A percentile compares a stretch with the other conserved stretches of the same genome.
Conservation (phyloP, 2,113 vertebrate genomes). For the Miniopterus natalensis region DNA sequence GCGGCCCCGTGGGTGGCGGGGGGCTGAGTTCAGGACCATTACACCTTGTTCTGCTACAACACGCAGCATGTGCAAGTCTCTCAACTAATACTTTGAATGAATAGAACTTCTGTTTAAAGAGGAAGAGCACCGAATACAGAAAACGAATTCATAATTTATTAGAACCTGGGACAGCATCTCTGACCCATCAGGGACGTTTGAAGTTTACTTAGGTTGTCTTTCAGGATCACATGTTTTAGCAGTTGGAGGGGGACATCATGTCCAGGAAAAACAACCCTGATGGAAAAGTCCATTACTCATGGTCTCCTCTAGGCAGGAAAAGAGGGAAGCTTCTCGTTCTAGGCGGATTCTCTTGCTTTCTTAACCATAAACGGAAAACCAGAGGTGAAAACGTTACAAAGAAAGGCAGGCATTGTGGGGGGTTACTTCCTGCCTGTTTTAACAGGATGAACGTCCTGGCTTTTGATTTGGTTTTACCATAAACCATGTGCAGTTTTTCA, state of each 20-base stretch:
- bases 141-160: constrained; percentile 58
- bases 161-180: neutral
- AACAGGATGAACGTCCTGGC: neutral
- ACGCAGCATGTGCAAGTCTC: neutral
- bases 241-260: neutral
- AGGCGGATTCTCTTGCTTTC: constrained; percentile 72
- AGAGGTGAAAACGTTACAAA: constrained; percentile 9
- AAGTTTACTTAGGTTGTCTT: constrained; percentile 67
- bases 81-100: constrained; percentile 45
- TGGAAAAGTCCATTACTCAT: constrained; percentile 87
- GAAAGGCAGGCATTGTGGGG: neutral
- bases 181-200: constrained; percentile 45
- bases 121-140: constrained; percentile 57
- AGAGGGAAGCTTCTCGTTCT: constrained; percentile 80
- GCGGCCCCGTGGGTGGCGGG: fast-evolving
- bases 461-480: neutral
- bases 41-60: neutral
- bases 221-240: constrained; percentile 39
- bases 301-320: constrained; percentile 78
- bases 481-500: neutral
- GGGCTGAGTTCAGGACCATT: neutral
- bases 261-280: constrained; percentile 80
- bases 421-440: neutral
- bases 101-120: constrained; percentile 67
- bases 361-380: constrained; percentile 78